Conservation (phyloP, 2,797 vertebrate genomes). For the Falco concolor region DNA sequence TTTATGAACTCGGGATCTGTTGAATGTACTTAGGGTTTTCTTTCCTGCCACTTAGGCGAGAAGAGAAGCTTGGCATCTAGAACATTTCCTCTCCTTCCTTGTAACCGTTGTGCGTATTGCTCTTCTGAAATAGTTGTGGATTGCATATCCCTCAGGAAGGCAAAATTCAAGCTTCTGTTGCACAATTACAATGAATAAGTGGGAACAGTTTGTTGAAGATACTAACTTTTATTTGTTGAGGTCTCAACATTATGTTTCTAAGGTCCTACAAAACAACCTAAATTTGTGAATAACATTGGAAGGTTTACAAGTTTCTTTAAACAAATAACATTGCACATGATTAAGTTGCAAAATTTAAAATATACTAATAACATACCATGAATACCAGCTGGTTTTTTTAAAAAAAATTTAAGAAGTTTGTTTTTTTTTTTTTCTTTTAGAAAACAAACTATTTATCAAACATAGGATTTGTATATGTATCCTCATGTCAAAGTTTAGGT, state of each 20-base stretch:
- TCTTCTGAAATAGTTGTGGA: neutral
- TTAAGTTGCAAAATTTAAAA: neutral
- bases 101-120: neutral
- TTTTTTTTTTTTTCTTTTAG: neutral
- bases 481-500: neutral
- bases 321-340: neutral
- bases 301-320: neutral
- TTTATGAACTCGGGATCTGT: neutral
- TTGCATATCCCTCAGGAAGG: neutral
- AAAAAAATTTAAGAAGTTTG: neutral
- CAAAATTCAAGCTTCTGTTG: neutral
- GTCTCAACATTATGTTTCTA: neutral
- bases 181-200: neutral
- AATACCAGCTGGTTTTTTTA: neutral
- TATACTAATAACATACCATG: neutral
- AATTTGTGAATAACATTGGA: neutral
- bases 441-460: neutral
- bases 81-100: constrained; percentile 24
- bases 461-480: neutral
- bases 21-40: neutral
- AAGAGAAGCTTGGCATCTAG: neutral
- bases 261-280: neutral
- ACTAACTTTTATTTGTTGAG: neutral
- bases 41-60: neutral
- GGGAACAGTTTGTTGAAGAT: neutral